phyloP scores from a whole-genome alignment of 30 jellyfish, hydroid and myxozoan genomes.

The Mastigias papua region DNA sequence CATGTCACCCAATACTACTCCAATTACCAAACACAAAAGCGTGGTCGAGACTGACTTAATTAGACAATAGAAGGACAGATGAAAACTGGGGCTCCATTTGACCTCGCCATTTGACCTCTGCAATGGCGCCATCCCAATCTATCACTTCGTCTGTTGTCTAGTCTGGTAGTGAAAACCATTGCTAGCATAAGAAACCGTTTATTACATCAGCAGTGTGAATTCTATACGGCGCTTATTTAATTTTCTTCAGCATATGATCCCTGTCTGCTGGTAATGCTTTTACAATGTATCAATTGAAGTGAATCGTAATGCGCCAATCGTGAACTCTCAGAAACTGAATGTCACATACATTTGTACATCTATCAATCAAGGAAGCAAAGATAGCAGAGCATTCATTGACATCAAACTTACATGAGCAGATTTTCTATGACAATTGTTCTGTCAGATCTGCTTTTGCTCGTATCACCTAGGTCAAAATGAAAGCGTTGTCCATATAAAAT shows the following conservation, averaged over 20 bases:
- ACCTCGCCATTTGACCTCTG: constrained; percentile 76
- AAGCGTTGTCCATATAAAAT: too few relatives aligned
- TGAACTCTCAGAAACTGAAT: not conserved
- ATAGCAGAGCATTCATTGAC: too few relatives aligned
- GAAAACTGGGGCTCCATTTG: not conserved
- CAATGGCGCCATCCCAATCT: constrained; percentile 57
- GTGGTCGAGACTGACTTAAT: not conserved
- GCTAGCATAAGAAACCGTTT: constrained; percentile 43
- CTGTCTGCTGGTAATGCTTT: not conserved
- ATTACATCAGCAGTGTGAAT: constrained; percentile 37
- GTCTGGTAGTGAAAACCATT: constrained; percentile 56
- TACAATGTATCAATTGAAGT: not conserved
- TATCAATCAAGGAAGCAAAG: too few relatives aligned
- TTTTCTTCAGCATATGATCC: constrained; percentile 9
- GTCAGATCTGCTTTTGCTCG: too few relatives aligned
- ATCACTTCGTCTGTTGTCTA: constrained; percentile 66
- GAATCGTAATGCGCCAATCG: not conserved
- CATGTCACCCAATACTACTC: not conserved
- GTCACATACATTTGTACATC: not conserved
- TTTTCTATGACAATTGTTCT: too few relatives aligned
- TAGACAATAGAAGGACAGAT: not conserved
- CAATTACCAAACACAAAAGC: not conserved
- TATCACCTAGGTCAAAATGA: too few relatives aligned
- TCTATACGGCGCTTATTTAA: constrained; percentile 25
- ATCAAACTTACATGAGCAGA: too few relatives aligned